These are phyloP conservation scores for Syrrhaptes paradoxus DNA, from an alignment of 2,113 vertebrate species.

Conservation along the genomic window DNA sequence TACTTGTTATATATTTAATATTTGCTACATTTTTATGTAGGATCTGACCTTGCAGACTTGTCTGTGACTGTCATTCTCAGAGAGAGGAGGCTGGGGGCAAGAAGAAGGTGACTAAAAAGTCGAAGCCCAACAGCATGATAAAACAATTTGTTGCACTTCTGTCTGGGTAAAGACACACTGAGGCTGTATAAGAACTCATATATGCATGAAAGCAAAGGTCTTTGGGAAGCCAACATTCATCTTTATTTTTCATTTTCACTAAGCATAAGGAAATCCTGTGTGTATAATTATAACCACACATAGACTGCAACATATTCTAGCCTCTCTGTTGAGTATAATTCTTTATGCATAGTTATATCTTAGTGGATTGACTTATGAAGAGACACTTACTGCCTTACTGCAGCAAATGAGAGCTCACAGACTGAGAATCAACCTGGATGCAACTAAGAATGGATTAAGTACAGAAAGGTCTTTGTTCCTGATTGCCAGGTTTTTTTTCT, in stretches of 20 bases:
- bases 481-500: neutral
- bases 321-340: neutral
- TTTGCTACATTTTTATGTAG: neutral
- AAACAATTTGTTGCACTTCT: neutral
- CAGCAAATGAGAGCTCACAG: neutral
- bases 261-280: neutral
- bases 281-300: neutral
- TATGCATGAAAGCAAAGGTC: neutral
- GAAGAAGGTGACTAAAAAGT: neutral
- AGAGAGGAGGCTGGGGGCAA: neutral
- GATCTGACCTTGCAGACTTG: neutral
- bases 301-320: neutral
- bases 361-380: neutral
- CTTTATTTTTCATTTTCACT: neutral
- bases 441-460: neutral
- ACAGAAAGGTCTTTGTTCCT: neutral
- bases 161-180: neutral
- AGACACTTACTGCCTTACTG: neutral
- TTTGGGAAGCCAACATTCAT: neutral
- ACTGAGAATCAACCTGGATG: neutral
- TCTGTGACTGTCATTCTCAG: neutral
- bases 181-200: neutral
- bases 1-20: neutral
- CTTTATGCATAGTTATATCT: neutral
- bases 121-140: neutral